Percentiles rank a stretch among this genome's conserved stretches.
Conservation (phyloP, 2,113 vertebrate genomes). For the Leptobrachium ailaonicum region DNA sequence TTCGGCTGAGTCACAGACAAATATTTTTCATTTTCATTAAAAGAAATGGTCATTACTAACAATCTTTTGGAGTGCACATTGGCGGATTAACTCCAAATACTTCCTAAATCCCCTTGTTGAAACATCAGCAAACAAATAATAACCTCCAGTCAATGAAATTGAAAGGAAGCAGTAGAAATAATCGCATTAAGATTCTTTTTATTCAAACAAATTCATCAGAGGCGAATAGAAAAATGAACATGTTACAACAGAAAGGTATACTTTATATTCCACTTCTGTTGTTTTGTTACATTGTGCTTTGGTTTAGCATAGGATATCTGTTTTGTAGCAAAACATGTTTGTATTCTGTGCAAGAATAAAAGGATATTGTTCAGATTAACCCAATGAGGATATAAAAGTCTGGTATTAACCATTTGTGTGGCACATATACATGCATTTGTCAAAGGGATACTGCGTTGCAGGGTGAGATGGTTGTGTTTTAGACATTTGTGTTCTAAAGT, state of each 20-base stretch:
- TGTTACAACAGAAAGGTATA: constrained; percentile 3
- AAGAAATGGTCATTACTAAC: constrained; percentile 28
- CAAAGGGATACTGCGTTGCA: too few species aligned
- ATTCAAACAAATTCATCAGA: background rate
- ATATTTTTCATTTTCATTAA: constrained; percentile 10
- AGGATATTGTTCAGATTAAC: too few species aligned
- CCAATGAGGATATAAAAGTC: too few species aligned
- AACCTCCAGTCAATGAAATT: constrained; percentile 1
- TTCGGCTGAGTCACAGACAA: constrained; percentile 40
- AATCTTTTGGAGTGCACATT: constrained; percentile 6
- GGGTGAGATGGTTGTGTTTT: too few species aligned
- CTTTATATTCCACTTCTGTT: background rate
- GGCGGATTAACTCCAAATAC: constrained; percentile 13
- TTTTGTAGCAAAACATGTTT: background rate
- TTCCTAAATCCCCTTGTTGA: background rate
- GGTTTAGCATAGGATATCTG: background rate
- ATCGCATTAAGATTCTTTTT: constrained; percentile 2
- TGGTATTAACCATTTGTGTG: too few species aligned
- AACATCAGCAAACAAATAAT: constrained; percentile 22
- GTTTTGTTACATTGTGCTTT: background rate
- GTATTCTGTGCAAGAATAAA: background rate
- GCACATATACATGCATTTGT: too few species aligned
- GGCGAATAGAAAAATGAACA: constrained; percentile 1
- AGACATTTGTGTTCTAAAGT: too few species aligned
- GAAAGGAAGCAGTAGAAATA: background rate